Base-by-base conservation (phyloP, 2,113 vertebrate genomes). In the Dendrocopos noguchii region DNA sequence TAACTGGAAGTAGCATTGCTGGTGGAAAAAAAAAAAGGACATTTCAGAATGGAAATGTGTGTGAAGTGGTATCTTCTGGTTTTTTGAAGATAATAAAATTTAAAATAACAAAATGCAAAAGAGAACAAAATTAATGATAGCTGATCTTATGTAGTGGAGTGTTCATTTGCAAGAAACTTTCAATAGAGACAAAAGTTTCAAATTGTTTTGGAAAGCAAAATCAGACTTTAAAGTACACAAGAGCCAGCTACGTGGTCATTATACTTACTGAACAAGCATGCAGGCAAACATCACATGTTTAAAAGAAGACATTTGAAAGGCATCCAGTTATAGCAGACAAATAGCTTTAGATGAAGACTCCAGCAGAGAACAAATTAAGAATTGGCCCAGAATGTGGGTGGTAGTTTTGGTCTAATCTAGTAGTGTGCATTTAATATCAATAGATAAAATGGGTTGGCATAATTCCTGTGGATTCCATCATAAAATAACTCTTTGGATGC, bases 1-100 rank as follows among this genome's bases (percentile, higher is more conserved):
- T 96, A 95, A 95, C 55, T 90, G 74, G 74, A 95, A 93, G 31
- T 42, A 92, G 39, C 47, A 1, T 52, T 86, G 39, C 72, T 95
- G 67, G 83, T 80, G 70, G 70, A 61, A 75, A 88, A 89, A 88
- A 86, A 56, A 91, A 92, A 66, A 6, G 12, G 83, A 27, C 44
- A 24, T 77, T 71, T 95, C 36, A 82, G 78, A 84, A 73, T 93
- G 44, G 20, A 52, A 52, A 56, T 61, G 56, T 27, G 11, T 93
- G 42, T 77, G 78, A 95, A 61, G 65, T n/a, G 76, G 29, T 39
- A 85, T 96, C 81, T 88, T 96, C 95, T 96, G 80, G 0, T 89
- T 88, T 90, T 95, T 94, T 96, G 92, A 96, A 97, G 92, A 93
- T 92, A 96, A 88, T 92, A 89, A 90, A 93, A 96, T 88, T 67